phyloP scores from a whole-genome alignment of 2,113 vertebrate genomes.

The Oxyura jamaicensis region DNA sequence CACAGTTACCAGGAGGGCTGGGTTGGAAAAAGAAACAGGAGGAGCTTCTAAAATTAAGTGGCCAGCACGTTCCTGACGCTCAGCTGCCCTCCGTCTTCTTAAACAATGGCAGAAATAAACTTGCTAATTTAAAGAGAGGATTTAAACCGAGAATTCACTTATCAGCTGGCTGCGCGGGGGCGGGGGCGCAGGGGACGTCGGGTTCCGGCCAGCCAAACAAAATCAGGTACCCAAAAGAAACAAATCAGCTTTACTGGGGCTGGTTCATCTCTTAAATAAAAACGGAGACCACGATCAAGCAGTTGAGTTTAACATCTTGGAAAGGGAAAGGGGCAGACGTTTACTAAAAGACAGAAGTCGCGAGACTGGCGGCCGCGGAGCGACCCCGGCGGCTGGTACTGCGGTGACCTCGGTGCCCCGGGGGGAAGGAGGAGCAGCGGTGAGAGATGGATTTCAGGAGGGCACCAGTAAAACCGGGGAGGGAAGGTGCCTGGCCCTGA shows the following conservation, averaged over 20 bases:
- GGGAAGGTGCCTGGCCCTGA: slow-evolving; percentile 19
- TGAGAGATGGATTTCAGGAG: slow-evolving; percentile 16
- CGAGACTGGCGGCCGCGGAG: background rate
- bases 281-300: slow-evolving; percentile 53
- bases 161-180: background rate
- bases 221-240: slow-evolving; percentile 54
- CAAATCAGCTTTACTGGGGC: slow-evolving; percentile 68
- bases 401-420: background rate
- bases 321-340: slow-evolving; percentile 16
- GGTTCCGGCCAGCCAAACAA: background rate
- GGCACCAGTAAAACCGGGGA: background rate
- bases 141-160: background rate
- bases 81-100: background rate
- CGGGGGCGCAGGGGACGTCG: background rate
- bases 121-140: background rate
- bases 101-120: background rate
- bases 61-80: background rate
- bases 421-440: background rate
- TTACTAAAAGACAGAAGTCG: slow-evolving; percentile 20
- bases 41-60: background rate
- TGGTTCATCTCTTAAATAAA: slow-evolving; percentile 61
- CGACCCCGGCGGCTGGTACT: background rate
- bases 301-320: slow-evolving; percentile 56
- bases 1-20: background rate
- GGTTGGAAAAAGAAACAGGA: background rate